Evolutionary conservation across 2,797 vertebrate genomes (phyloP).

Genomic region (Cyprinella venusta): DNA sequence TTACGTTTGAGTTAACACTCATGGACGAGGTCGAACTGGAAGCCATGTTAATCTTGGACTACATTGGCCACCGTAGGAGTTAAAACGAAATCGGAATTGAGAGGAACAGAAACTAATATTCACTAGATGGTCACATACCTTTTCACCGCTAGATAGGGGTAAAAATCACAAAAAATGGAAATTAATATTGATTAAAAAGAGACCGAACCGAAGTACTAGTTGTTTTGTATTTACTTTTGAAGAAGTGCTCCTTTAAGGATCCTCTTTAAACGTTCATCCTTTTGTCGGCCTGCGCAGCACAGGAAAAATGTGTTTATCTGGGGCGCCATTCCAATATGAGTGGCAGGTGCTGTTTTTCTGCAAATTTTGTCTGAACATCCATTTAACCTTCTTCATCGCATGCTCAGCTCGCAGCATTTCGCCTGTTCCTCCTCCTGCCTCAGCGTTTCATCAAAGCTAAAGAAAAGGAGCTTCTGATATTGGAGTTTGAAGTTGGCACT

Average conservation of each 20-base stretch:
- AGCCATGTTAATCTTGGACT: too few species aligned
- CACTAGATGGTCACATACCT: too few species aligned
- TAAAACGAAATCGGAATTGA: too few species aligned
- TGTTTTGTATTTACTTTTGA: background rate
- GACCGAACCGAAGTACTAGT: background rate
- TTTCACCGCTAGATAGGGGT: too few species aligned
- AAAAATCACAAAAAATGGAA: background rate
- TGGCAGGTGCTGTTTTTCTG: slow-evolving; percentile 12
- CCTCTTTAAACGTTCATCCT: slow-evolving; percentile 63
- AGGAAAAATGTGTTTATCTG: slow-evolving; percentile 63
- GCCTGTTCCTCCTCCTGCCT: slow-evolving; percentile 61
- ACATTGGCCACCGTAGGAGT: too few species aligned
- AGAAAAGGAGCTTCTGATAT: slow-evolving; percentile 64
- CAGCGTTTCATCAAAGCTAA: slow-evolving; percentile 64
- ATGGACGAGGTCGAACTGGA: too few species aligned
- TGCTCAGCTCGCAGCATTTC: slow-evolving; percentile 46
- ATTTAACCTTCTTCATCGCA: slow-evolving; percentile 50
- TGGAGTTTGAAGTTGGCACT: slow-evolving; percentile 68
- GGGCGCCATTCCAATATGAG: slow-evolving; percentile 50
- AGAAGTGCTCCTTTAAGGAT: background rate
- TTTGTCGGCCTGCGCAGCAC: slow-evolving; percentile 71
- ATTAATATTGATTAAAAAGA: background rate
- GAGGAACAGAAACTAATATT: too few species aligned
- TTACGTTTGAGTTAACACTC: too few species aligned
- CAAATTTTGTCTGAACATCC: slow-evolving; percentile 20